Evolutionary conservation across 2,888 invertebrate species (phyloP), one percentile per base, ranked within the genome.

Genomic region (Nebria brevicollis): DNA sequence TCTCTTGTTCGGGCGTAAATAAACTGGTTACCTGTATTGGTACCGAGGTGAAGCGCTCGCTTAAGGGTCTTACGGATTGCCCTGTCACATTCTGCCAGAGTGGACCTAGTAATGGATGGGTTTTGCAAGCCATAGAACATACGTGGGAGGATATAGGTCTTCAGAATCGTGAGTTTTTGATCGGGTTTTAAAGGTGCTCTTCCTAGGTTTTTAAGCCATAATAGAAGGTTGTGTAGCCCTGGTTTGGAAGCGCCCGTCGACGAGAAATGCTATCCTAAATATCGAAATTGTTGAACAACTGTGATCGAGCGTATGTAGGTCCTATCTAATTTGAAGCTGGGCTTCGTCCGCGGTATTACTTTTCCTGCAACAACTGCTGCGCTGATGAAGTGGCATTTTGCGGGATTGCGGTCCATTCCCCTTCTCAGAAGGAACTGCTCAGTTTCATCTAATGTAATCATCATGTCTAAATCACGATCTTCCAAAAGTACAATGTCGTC

Each of bases 321-420:
- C 34, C 72, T n/a, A n/a, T 13, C 34, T 26, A 64, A 76, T n/a
- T 34, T 20, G 65, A 75, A 75, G 15, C 64, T n/a, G n/a, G n/a
- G n/a, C n/a, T n/a, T n/a, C n/a, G n/a, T n/a, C n/a, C n/a, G n/a
- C n/a, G n/a, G n/a, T n/a, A n/a, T n/a, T n/a, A n/a, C n/a, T n/a
- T n/a, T n/a, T n/a, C n/a, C n/a, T n/a, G n/a, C n/a, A n/a, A n/a
- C n/a, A n/a, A n/a, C n/a, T n/a, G n/a, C n/a, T n/a, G n/a, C n/a
- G n/a, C n/a, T n/a, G n/a, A n/a, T n/a, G n/a, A n/a, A n/a, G n/a
- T n/a, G n/a, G n/a, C n/a, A n/a, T n/a, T n/a, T n/a, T n/a, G n/a
- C n/a, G n/a, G n/a, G n/a, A n/a, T n/a, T n/a, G n/a, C n/a, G n/a
- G n/a, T n/a, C n/a, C n/a, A n/a, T n/a, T n/a, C n/a, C n/a, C n/a